These are phyloP conservation scores for Zaprionus gabonicus DNA, from an alignment of 1,140 invertebrate species.

Conservation along the genomic window DNA sequence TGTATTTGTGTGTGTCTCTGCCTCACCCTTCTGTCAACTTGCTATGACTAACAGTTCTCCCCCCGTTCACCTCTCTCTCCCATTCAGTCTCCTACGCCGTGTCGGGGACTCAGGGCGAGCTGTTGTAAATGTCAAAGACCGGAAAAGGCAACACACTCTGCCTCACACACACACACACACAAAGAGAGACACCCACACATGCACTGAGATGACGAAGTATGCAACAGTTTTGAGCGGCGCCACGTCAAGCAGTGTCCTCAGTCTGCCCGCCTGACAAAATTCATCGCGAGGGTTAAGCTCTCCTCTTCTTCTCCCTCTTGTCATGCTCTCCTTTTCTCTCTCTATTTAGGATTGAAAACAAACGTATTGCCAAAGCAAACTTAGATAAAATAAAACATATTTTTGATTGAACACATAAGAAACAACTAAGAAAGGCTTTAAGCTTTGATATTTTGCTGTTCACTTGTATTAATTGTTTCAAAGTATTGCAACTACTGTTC, in stretches of 20 bases:
- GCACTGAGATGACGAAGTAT: conserved; percentile 40
- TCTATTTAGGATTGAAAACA: background rate
- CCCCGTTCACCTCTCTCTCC: conserved; percentile 10
- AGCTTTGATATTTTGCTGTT: too few relatives aligned
- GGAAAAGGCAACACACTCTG: conserved; percentile 55
- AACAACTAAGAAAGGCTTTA: too few relatives aligned
- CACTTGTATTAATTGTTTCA: too few relatives aligned
- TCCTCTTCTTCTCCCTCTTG: too few relatives aligned
- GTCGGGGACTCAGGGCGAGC: conserved; percentile 49
- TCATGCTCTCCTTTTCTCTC: background rate
- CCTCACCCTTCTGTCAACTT: conserved; percentile 52
- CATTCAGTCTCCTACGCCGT: background rate
- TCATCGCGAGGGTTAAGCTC: background rate
- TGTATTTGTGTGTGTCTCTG: conserved; percentile 12
- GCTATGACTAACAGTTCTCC: conserved; percentile 64
- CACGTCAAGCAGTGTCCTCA: conserved; percentile 54
- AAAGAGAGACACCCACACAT: background rate
- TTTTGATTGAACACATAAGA: too few relatives aligned
- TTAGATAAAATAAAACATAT: too few relatives aligned
- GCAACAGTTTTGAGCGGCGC: conserved; percentile 68
- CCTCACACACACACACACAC: conserved; percentile 10
- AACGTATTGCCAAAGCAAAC: too few relatives aligned
- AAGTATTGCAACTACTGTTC: too few relatives aligned
- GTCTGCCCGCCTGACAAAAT: conserved; percentile 9
- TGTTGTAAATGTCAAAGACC: conserved; percentile 80